A percentile compares a stretch with the other conserved stretches of the same genome.
phyloP scores from a whole-genome alignment of 2,888 invertebrate species.

The Brachyopa scutellaris region DNA sequence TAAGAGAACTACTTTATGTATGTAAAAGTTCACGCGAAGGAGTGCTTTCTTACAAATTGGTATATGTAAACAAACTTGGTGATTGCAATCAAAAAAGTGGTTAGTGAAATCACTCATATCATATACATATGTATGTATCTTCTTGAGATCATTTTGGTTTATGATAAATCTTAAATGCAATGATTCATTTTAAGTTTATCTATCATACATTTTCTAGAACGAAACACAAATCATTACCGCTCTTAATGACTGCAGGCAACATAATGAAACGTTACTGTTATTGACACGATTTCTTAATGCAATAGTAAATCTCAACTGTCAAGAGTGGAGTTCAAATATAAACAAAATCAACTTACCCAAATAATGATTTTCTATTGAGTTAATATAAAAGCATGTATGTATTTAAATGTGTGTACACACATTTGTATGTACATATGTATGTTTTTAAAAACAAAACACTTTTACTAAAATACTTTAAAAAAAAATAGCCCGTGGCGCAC shows the following conservation, averaged over 20 bases:
- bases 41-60: slow-evolving; percentile 43
- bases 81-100: slow-evolving; percentile 56
- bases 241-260: not conserved
- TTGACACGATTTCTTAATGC: not conserved
- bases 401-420: not conserved
- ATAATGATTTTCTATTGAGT: slow-evolving; percentile 8
- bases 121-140: too few species aligned
- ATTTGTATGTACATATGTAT: not conserved
- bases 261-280: not conserved
- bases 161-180: not conserved
- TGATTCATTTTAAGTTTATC: not conserved
- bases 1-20: slow-evolving; percentile 23
- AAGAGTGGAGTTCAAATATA: slow-evolving; percentile 7
- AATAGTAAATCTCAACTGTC: not conserved
- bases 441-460: too few species aligned
- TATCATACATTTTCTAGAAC: slow-evolving; percentile 9
- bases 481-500: too few species aligned
- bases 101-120: slow-evolving; percentile 31
- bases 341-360: slow-evolving; percentile 2
- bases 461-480: too few species aligned
- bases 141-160: not conserved
- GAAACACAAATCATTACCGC: not conserved
- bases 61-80: slow-evolving; percentile 45
- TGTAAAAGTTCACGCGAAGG: slow-evolving; percentile 33
- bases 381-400: slow-evolving; percentile 9